A percentile compares a stretch with the other conserved stretches of the same genome.
Conservation (phyloP, 2,888 invertebrate genomes). For the Hyposoter didymator region DNA sequence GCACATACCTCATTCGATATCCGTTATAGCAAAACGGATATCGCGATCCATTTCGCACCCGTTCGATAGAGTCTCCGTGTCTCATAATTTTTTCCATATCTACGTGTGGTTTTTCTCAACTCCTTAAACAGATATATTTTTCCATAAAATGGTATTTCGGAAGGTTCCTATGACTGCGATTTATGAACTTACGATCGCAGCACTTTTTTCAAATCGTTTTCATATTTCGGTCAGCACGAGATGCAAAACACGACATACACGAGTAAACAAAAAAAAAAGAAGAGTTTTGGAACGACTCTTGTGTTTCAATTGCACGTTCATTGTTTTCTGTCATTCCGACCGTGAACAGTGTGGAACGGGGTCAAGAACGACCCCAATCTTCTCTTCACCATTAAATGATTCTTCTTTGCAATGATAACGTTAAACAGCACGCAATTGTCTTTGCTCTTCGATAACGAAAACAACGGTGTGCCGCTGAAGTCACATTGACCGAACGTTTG, state of each 20-base stretch:
- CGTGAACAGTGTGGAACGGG: too few species aligned
- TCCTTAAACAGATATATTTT: not conserved
- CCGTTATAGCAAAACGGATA: not conserved
- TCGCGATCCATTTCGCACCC: not conserved
- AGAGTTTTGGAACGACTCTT: not conserved
- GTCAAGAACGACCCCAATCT: too few species aligned
- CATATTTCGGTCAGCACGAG: not conserved
- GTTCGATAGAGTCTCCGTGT: not conserved
- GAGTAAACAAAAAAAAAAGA: not conserved
- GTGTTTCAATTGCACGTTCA: not conserved
- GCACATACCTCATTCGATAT: constrained; percentile 10
- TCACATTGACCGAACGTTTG: too few species aligned
- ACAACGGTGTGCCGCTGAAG: too few species aligned
- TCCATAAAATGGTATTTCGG: not conserved
- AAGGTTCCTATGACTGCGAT: not conserved
- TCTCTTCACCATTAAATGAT: too few species aligned
- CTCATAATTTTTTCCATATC: not conserved
- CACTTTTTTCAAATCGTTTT: not conserved
- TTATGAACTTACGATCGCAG: not conserved
- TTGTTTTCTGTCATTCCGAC: too few species aligned
- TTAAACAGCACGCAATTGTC: too few species aligned
- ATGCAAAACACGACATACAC: not conserved
- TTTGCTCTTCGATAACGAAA: too few species aligned
- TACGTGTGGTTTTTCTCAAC: not conserved
- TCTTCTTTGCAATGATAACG: too few species aligned